These are phyloP conservation scores for Polydrusus cervinus DNA, from an alignment of 2,888 invertebrate species.

Conservation along the genomic window DNA sequence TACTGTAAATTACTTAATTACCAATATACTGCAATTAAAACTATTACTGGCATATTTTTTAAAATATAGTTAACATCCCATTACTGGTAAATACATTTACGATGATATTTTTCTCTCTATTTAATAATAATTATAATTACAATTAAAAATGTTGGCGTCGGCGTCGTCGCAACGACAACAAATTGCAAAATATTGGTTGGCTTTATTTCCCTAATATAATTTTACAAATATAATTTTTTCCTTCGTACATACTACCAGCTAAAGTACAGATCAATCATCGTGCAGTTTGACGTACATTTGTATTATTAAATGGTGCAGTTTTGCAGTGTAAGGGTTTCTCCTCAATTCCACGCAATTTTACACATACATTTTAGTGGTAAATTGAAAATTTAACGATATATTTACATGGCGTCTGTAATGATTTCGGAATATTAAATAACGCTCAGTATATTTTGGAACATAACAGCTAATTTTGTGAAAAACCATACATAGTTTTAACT, in stretches of 20 bases:
- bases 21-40: slow-evolving; percentile 7
- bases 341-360: background rate
- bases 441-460: too few relatives aligned
- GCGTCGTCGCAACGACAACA: too few relatives aligned
- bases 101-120: too few relatives aligned
- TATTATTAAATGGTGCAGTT: slow-evolving; percentile 19
- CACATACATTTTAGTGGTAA: too few relatives aligned
- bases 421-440: too few relatives aligned
- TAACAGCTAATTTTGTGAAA: too few relatives aligned
- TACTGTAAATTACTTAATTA: background rate
- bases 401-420: too few relatives aligned
- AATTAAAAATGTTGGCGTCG: too few relatives aligned
- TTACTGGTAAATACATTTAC: background rate
- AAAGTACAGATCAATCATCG: slow-evolving; percentile 32
- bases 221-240: slow-evolving; percentile 23
- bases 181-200: slow-evolving; percentile 10
- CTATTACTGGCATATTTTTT: slow-evolving; percentile 11
- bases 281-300: slow-evolving; percentile 21
- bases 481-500: too few relatives aligned
- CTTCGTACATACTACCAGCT: background rate
- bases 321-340: background rate
- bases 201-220: background rate
- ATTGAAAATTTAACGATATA: too few relatives aligned
- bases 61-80: background rate
- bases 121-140: too few relatives aligned